Base-by-base conservation (phyloP, 2,113 vertebrate genomes). In the Colaptes auratus region DNA sequence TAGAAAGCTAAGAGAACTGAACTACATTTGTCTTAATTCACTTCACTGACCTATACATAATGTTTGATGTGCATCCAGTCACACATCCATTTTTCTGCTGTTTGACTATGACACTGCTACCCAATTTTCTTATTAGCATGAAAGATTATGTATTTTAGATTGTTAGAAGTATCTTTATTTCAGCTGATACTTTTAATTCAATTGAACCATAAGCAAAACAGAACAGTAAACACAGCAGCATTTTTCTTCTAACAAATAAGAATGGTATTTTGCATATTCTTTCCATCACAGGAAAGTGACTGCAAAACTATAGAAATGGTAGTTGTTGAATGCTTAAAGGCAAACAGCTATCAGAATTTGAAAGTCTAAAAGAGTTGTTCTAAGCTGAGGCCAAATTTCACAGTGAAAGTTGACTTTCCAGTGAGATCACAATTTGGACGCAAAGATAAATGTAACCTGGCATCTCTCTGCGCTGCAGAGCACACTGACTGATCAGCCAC, bases 1-100 rank as follows among this genome's bases (percentile, higher is more conserved):
- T 61, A 77, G 75, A 91, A 93, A 96, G 84, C 63, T 85, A 79
- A 89, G 16, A 89, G 46, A 93, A 91, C 53, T 66, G 55, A 91
- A 87, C 77, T 83, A 58, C 75, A 92, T 96, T 96, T 93, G 89
- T 95, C 83, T 97, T 96, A 76, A 92, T 96, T 93, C 91, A 66
- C 81, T 96, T 76, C 86, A 73, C 81, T 97, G 94, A 90, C 87
- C 80, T 84, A 80, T 85, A 78, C 33, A 46, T 86, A 93, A 93
- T 67, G 80, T 79, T 85, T 94, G 89, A 95, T 78, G 74, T 52
- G 75, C 46, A 86, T 65, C 66, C 89, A 89, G 78, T 87, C 82
- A 84, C 70, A 79, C 53, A 79, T 92, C 92, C 93, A 55, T 88
- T 70, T 92, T 93, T 77, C 78, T 78, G 44, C 28, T 25, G 35